Conservation (phyloP, 2,113 vertebrate species). For the Paracyprichromis sp. region DNA sequence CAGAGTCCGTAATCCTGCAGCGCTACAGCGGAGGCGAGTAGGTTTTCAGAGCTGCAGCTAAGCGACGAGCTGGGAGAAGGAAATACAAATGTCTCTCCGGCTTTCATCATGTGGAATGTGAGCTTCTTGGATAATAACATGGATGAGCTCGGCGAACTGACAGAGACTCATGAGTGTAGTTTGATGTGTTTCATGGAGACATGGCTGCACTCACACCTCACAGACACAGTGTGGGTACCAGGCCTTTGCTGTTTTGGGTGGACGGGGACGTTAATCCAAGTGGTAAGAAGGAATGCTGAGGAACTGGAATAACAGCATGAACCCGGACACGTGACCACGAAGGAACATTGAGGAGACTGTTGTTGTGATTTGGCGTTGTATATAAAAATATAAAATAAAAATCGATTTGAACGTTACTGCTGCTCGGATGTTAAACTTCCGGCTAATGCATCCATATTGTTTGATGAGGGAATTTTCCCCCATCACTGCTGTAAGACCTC, state of each 20-base stretch:
- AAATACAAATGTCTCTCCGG: no score
- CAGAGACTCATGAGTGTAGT: background rate
- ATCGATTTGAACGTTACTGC: accelerated
- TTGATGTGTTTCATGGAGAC: background rate
- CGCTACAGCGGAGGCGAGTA: no score
- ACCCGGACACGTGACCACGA: background rate
- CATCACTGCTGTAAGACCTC: background rate
- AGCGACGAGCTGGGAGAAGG: no score
- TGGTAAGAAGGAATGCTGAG: background rate
- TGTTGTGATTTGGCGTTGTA: background rate
- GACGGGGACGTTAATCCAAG: background rate
- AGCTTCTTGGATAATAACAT: background rate
- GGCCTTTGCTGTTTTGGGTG: background rate
- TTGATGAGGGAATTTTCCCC: background rate
- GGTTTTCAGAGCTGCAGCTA: no score
- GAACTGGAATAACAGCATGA: background rate
- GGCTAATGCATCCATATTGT: background rate
- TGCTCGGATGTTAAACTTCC: background rate
- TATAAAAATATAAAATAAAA: background rate
- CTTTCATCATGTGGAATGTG: background rate
- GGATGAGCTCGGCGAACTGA: background rate
- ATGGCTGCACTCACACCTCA: background rate
- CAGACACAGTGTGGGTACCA: background rate
- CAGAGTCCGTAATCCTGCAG: no score
- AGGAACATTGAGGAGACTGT: background rate